Conservation (phyloP, 1,140 invertebrate species). For the Dendroctonus ponderosae region DNA sequence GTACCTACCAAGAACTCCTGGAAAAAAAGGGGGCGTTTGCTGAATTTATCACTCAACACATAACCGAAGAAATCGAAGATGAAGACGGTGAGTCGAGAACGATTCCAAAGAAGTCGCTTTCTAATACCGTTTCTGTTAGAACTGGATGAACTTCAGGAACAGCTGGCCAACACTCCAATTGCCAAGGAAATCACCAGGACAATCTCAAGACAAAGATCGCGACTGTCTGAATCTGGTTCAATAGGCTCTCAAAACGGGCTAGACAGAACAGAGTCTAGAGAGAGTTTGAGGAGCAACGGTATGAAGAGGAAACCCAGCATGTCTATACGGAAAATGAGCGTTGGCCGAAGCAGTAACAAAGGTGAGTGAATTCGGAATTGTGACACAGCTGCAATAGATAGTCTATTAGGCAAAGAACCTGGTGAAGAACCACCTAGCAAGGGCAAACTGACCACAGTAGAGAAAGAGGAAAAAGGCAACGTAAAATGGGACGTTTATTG, state of each 20-base stretch:
- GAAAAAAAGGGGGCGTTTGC: slow-evolving; percentile 78
- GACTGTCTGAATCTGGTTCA: slow-evolving; percentile 61
- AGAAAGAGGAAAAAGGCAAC: slow-evolving; percentile 86
- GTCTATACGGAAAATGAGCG: slow-evolving; percentile 34
- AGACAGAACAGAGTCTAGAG: slow-evolving; percentile 29
- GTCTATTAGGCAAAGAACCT: neutral
- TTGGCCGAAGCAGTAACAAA: slow-evolving; percentile 30
- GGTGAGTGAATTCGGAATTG: neutral
- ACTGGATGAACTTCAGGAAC: slow-evolving; percentile 72
- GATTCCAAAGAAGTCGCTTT: slow-evolving; percentile 5
- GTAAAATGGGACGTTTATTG: slow-evolving; percentile 86
- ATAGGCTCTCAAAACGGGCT: slow-evolving; percentile 47
- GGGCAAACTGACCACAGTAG: slow-evolving; percentile 78
- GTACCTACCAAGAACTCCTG: slow-evolving; percentile 77
- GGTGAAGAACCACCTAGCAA: slow-evolving; percentile 46
- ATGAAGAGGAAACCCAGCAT: slow-evolving; percentile 28
- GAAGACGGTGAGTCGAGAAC: slow-evolving; percentile 40
- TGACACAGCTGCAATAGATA: neutral
- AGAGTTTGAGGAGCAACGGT: slow-evolving; percentile 38
- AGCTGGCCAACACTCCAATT: slow-evolving; percentile 68
- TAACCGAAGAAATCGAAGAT: slow-evolving; percentile 48
- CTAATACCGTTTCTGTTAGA: slow-evolving; percentile 54
- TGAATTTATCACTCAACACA: slow-evolving; percentile 78
- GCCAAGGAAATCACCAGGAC: slow-evolving; percentile 62
- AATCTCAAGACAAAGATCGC: slow-evolving; percentile 58